Evolutionary conservation across 2,797 vertebrate genomes (phyloP).

Genomic region (Sandelia bainsii): DNA sequence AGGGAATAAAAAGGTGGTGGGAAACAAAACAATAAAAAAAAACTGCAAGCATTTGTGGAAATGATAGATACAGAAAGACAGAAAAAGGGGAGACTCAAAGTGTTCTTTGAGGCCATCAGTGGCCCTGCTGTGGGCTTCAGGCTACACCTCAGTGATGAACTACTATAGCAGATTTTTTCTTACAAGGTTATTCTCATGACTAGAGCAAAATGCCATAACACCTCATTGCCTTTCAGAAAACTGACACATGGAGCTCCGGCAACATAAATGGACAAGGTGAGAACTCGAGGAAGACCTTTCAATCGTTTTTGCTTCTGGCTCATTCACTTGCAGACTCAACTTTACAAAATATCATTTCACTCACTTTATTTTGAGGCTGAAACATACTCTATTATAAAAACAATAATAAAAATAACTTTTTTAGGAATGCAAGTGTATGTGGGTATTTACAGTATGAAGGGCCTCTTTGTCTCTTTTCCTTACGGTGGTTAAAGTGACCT

Average conservation of each 20-base stretch:
- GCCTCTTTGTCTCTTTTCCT: neutral
- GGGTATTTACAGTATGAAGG: neutral
- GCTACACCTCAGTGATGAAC: conserved; percentile 51
- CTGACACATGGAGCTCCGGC: conserved; percentile 45
- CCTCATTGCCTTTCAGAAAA: conserved; percentile 60
- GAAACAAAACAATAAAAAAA: neutral
- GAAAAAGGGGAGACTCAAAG: conserved; percentile 50
- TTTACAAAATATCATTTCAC: neutral
- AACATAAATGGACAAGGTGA: conserved; percentile 52
- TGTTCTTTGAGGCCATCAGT: conserved; percentile 64
- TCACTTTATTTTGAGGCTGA: neutral
- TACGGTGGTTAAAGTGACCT: neutral
- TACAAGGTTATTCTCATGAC: conserved; percentile 32
- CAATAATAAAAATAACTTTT: neutral
- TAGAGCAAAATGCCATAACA: conserved; percentile 44
- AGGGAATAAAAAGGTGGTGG: conserved; percentile 16
- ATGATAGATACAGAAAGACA: conserved; percentile 28
- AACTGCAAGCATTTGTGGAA: conserved; percentile 6
- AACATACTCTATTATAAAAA: neutral
- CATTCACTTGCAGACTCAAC: conserved; percentile 18
- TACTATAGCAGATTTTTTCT: neutral
- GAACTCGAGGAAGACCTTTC: conserved; percentile 35
- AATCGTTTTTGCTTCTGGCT: conserved; percentile 15
- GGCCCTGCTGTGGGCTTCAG: conserved; percentile 50
- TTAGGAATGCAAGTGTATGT: neutral